phyloP scores from a whole-genome alignment of 2,888 invertebrate genomes.

The Endotricha flammealis region DNA sequence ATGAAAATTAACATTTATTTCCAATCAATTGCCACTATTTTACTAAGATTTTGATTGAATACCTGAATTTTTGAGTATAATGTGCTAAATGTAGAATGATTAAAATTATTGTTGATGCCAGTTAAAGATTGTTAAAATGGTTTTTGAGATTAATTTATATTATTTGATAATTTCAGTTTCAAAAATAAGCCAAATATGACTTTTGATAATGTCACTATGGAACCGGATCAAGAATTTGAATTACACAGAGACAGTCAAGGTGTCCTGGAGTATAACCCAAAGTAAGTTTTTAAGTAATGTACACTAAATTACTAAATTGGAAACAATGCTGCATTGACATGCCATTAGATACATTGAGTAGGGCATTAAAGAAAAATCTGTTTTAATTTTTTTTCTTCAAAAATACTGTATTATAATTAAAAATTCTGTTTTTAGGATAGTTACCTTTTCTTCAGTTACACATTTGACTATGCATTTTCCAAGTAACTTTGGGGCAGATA shows the following conservation, averaged over 20 bases:
- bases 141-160: neutral
- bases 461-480: constrained; percentile 95
- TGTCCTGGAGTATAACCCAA: constrained; percentile 91
- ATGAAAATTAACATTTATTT: no score
- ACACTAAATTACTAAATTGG: no score
- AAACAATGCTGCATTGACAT: no score
- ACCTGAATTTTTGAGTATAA: no score
- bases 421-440: constrained; percentile 84
- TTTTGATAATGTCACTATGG: constrained; percentile 88
- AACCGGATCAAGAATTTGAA: constrained; percentile 94
- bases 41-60: no score
- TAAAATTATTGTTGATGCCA: no score
- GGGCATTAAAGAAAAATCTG: no score
- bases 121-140: no score
- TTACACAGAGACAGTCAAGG: constrained; percentile 88
- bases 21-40: no score
- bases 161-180: constrained; percentile 77
- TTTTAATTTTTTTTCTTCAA: constrained; percentile 1
- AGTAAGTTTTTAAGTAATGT: no score
- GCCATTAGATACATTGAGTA: no score
- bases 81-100: no score
- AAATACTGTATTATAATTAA: constrained; percentile 5
- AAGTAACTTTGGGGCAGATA: constrained; percentile 91
- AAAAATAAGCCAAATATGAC: constrained; percentile 97
- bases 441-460: constrained; percentile 93